Conservation (phyloP, 2,888 invertebrate genomes). For the Eretmocerus hayati region DNA sequence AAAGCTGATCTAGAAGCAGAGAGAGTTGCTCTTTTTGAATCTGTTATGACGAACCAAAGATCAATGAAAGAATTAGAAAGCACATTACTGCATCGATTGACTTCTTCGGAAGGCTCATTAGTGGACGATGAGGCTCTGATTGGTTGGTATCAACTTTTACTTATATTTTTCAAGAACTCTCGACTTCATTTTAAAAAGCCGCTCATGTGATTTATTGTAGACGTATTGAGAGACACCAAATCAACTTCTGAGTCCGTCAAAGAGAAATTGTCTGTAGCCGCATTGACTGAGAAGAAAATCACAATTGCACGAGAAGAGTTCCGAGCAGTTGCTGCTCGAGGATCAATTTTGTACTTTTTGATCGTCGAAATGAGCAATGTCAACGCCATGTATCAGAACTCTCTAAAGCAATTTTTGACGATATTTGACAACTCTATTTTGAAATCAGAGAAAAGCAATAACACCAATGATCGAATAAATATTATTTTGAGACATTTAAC, state of each 20-base stretch:
- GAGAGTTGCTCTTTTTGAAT: conserved; percentile 85
- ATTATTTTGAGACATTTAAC: conserved; percentile 87
- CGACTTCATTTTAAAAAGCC: no score
- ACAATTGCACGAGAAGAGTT: conserved; percentile 91
- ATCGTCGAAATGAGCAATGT: conserved; percentile 97
- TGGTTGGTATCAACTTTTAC: conserved; percentile 46
- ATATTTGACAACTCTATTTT: conserved; percentile 92
- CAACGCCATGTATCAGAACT: conserved; percentile 95
- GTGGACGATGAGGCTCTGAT: conserved; percentile 95
- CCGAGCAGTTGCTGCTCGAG: conserved; percentile 87
- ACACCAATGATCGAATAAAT: conserved; percentile 78
- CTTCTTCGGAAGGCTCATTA: conserved; percentile 86
- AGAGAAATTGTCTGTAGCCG: conserved; percentile 86
- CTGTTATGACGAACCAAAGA: conserved; percentile 92
- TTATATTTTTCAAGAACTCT: no score
- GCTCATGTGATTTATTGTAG: conserved; percentile 32
- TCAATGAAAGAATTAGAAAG: conserved; percentile 94
- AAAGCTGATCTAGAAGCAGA: conserved; percentile 93
- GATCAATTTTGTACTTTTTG: conserved; percentile 89
- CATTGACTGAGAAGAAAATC: conserved; percentile 90
- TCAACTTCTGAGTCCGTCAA: conserved; percentile 90
- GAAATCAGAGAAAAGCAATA: conserved; percentile 76
- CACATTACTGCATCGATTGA: conserved; percentile 82
- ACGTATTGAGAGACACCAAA: conserved; percentile 75
- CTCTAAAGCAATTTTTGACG: conserved; percentile 85